Conservation (phyloP, 2,888 invertebrate species). For the Cosmorhoe ocellata region DNA sequence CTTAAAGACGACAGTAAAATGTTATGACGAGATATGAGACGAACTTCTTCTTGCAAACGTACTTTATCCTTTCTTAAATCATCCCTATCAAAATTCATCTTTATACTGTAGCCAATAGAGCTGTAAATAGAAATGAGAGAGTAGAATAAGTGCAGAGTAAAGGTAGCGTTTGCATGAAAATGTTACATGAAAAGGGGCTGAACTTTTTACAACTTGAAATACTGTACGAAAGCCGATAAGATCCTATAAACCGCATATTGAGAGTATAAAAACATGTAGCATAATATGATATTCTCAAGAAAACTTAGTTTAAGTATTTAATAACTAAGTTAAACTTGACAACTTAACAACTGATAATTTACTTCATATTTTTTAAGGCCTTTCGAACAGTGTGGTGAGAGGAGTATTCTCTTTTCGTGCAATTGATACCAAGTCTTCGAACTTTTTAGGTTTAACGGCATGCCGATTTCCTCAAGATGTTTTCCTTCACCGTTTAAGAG, state of each 20-base stretch:
- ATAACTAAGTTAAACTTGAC: too few species aligned
- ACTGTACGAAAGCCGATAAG: conserved; percentile 70
- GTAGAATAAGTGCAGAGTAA: conserved; percentile 27
- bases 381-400: too few species aligned
- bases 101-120: conserved; percentile 31
- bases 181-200: conserved; percentile 63
- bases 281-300: conserved; percentile 33
- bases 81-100: conserved; percentile 30
- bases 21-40: conserved; percentile 72
- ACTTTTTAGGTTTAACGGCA: too few species aligned
- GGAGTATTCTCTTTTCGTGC: too few species aligned
- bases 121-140: conserved; percentile 2
- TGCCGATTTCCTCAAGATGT: too few species aligned
- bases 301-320: conserved; percentile 16
- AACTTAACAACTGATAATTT: too few species aligned
- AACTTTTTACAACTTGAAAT: conserved; percentile 75
- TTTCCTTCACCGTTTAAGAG: too few species aligned
- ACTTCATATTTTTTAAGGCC: too few species aligned
- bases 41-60: conserved; percentile 52
- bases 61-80: conserved; percentile 29
- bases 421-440: too few species aligned
- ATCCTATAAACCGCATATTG: conserved; percentile 61
- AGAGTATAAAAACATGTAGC: conserved; percentile 52
- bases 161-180: conserved; percentile 53
- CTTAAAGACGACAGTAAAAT: conserved; percentile 67